Conservation (phyloP, 2,113 vertebrate species). For the Scartelaos histophorus region DNA sequence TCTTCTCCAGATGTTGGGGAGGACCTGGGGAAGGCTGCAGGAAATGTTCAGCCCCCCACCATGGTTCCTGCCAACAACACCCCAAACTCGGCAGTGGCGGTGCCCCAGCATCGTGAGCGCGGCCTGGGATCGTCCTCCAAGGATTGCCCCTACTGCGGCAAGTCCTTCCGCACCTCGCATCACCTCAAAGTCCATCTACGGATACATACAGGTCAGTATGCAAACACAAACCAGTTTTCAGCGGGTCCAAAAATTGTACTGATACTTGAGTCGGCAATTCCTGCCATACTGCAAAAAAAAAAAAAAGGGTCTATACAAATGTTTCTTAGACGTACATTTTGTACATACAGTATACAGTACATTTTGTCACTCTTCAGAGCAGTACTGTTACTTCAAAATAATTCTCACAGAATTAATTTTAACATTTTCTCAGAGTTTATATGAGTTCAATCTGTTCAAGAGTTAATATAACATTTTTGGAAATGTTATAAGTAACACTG, state of each 20-base stretch:
- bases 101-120: constrained; percentile 87
- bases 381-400: not conserved
- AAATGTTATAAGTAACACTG: too few relatives aligned
- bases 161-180: constrained; percentile 97
- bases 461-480: too few relatives aligned
- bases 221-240: not conserved
- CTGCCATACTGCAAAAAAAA: too few relatives aligned
- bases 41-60: constrained; percentile 79
- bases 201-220: constrained; percentile 96
- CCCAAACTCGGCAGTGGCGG: constrained; percentile 29
- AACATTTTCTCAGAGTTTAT: too few relatives aligned
- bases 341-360: too few relatives aligned
- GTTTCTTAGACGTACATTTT: too few relatives aligned
- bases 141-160: constrained; percentile 98
- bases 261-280: too few relatives aligned
- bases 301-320: too few relatives aligned
- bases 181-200: constrained; percentile 99
- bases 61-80: not conserved
- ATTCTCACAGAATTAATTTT: too few relatives aligned
- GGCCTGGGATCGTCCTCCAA: constrained; percentile 93
- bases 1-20: constrained; percentile 91
- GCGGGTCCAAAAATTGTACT: too few relatives aligned
- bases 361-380: too few relatives aligned
- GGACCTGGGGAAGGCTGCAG: constrained; percentile 86
- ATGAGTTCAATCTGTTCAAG: too few relatives aligned